Evolutionary conservation across 2,888 invertebrate species (phyloP).

Genomic region (Nephrotoma guestfalica): DNA sequence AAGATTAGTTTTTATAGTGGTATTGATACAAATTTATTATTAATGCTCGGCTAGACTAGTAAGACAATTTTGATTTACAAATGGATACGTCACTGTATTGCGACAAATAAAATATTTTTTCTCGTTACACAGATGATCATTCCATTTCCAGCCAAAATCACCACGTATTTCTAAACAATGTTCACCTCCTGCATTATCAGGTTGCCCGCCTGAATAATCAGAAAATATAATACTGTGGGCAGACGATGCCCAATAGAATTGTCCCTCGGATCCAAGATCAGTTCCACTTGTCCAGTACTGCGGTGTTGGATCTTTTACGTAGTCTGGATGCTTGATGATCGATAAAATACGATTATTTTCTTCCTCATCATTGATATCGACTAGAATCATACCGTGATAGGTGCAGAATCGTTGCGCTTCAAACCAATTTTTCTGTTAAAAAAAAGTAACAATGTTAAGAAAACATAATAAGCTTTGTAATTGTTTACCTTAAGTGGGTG

Average conservation of each 20-base stretch:
- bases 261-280: neutral
- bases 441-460: neutral
- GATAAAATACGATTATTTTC: neutral
- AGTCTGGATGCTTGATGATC: neutral
- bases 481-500: neutral
- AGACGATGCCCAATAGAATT: neutral
- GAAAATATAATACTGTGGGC: neutral
- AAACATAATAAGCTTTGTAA: neutral
- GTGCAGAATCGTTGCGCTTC: neutral
- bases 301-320: neutral
- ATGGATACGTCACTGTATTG: neutral
- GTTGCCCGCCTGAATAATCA: neutral
- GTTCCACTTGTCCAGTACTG: neutral
- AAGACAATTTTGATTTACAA: neutral
- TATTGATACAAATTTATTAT: neutral
- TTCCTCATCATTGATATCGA: neutral
- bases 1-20: neutral
- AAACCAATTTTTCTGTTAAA: neutral
- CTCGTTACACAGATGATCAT: neutral
- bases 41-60: neutral
- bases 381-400: neutral
- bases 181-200: neutral
- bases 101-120: neutral
- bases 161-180: slow-evolving; percentile 1
- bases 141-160: neutral